Conservation (phyloP, 2,888 invertebrate species). For the Acrobasis suavella region DNA sequence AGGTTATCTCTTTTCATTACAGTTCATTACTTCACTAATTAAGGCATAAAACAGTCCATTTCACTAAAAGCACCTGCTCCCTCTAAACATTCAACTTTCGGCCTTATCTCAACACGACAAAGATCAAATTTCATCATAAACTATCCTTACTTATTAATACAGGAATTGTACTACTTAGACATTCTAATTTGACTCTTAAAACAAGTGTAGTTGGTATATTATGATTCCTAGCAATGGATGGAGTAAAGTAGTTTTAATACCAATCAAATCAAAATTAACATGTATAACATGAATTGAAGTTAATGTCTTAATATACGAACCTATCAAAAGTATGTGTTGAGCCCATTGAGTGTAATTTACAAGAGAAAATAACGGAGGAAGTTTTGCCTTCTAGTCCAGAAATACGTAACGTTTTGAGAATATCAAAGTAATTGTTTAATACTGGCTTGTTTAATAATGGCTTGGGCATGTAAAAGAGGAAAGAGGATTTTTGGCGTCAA, state of each 20-base stretch:
- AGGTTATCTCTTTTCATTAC: slow-evolving; percentile 27
- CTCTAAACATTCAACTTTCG: background rate
- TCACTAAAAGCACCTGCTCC: slow-evolving; percentile 14
- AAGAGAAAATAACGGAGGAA: background rate
- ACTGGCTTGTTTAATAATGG: too few species aligned
- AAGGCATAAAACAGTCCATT: slow-evolving; percentile 27
- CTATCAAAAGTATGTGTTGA: background rate
- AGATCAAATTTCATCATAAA: slow-evolving; percentile 1
- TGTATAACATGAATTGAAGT: slow-evolving; percentile 7
- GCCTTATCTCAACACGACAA: background rate
- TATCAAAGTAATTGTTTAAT: too few species aligned
- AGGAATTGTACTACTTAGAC: background rate
- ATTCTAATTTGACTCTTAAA: slow-evolving; percentile 4
- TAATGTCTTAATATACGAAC: slow-evolving; percentile 7
- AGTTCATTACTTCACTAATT: slow-evolving; percentile 28
- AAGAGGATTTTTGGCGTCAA: too few species aligned
- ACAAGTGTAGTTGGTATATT: slow-evolving; percentile 2
- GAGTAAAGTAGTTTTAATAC: slow-evolving; percentile 11
- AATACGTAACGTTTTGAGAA: too few species aligned
- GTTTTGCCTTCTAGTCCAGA: too few species aligned
- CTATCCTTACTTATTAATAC: background rate
- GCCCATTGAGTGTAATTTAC: background rate
- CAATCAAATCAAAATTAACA: slow-evolving; percentile 15
- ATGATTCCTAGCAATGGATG: background rate
- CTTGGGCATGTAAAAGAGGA: too few species aligned